Evolutionary conservation across 1,140 invertebrate species (phyloP).

Genomic region (Diorhabda carinulata): DNA sequence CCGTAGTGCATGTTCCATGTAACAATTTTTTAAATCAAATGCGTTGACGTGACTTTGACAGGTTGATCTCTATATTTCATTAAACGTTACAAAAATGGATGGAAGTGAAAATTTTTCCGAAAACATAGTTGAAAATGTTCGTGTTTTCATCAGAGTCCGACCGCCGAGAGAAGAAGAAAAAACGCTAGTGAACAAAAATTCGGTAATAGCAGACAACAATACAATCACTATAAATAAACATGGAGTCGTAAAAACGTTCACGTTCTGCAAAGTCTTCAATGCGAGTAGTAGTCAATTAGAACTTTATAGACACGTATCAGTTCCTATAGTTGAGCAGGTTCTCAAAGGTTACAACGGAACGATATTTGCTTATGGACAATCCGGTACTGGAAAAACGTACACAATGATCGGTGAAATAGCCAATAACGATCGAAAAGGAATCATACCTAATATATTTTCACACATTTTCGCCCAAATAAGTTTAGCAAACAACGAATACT

Average conservation of each 20-base stretch:
- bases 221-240: conserved; percentile 66
- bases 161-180: conserved; percentile 76
- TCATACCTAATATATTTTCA: conserved; percentile 93
- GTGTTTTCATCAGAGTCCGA: conserved; percentile 82
- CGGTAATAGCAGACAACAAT: conserved; percentile 60
- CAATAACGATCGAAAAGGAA: conserved; percentile 58
- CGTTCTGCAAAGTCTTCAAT: conserved; percentile 88
- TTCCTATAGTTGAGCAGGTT: conserved; percentile 88
- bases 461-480: conserved; percentile 92
- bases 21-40: too few species aligned
- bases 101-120: not conserved
- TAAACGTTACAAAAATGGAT: not conserved
- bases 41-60: too few species aligned
- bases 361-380: conserved; percentile 95
- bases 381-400: conserved; percentile 92
- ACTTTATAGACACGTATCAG: conserved; percentile 90
- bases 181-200: conserved; percentile 64
- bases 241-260: conserved; percentile 42
- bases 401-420: conserved; percentile 80
- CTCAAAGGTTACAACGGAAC: conserved; percentile 94
- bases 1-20: too few species aligned
- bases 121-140: conserved; percentile 56
- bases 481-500: conserved; percentile 54
- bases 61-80: not conserved
- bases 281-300: conserved; percentile 81